Base-by-base conservation (phyloP, 2,113 vertebrate genomes). In the Psittacula cyanocephala region DNA sequence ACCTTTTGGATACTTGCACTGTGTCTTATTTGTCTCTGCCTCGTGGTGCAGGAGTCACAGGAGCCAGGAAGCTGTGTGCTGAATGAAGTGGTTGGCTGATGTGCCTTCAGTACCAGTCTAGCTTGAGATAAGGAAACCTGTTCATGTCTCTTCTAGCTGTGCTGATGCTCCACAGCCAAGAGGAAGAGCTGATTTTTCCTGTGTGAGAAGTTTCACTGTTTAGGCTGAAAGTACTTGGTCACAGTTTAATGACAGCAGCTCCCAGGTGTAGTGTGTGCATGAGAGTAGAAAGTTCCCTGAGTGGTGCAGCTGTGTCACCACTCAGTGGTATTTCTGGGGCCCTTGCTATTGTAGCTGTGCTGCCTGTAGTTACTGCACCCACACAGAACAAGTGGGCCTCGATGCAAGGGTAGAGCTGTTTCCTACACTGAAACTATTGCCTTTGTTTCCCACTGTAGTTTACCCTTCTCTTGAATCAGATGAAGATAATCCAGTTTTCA, bases 381-480 rank as follows among this genome's bases (percentile, higher is more conserved):
- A 31, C 15, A 29, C 27, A 44, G 76, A 39, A 70, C 76, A 52
- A 74, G 35, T 11, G 43, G 29, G 17, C 35, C 44, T 63, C 24
- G 49, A 1, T 47, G 53, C 55, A 87, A 59, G 62, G 31, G 12
- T 3, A 46, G 17, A 68, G 43, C 39, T 71, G 39, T 78, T 75
- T 53, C 62, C 62, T 72, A 25, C 64, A 65, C 81, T 95, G 86
- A 91, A 84, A 62, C 65, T 43, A 10, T 28, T 65, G 79, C 70
- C 70, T 93, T 91, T 88, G 70, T 91, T 93, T 86, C 44, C 76
- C 91, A 15, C 70, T 81, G 60, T 65, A 99, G 99, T 99, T 96
- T 99, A 99, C 94, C 99, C 99, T 17, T 99, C 99, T 23, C 96
- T 99, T 62, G 99, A 99, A 97, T 99, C 99, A 17, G 99, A 99